Evolutionary conservation across 2,888 invertebrate genomes (phyloP).

Genomic region (Pseudococcus longispinus): DNA sequence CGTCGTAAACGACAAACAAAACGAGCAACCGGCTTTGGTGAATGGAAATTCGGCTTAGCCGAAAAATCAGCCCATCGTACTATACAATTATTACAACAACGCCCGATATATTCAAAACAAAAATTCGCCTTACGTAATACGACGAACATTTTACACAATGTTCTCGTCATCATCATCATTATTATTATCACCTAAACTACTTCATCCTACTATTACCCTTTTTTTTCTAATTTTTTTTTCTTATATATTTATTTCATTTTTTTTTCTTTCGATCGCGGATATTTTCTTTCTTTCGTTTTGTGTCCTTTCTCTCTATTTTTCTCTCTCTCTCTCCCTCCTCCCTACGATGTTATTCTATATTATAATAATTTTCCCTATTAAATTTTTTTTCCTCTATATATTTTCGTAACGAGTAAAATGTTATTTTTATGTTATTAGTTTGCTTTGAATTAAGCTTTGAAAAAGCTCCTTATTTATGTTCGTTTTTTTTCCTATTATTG

Average conservation of each 20-base stretch:
- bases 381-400: neutral
- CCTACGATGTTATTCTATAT: conserved; percentile 12
- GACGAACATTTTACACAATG: neutral
- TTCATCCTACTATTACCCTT: neutral
- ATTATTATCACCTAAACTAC: neutral
- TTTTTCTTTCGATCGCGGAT: neutral
- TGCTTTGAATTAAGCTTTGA: neutral
- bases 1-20: conserved; percentile 53
- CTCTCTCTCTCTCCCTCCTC: neutral
- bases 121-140: conserved; percentile 12
- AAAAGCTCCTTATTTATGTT: neutral
- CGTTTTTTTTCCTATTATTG: neutral
- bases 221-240: neutral
- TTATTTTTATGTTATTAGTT: neutral
- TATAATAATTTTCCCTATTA: neutral
- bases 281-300: neutral
- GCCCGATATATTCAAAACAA: conserved; percentile 14
- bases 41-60: conserved; percentile 55
- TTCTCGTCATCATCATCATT: conserved; percentile 13
- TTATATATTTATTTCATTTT: neutral
- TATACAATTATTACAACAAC: neutral
- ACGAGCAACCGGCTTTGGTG: conserved; percentile 54
- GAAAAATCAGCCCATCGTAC: neutral
- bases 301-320: neutral
- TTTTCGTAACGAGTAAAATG: neutral